Base-by-base conservation (phyloP, 2,797 vertebrate genomes). In the Lepidocolaptes lacrymiger region DNA sequence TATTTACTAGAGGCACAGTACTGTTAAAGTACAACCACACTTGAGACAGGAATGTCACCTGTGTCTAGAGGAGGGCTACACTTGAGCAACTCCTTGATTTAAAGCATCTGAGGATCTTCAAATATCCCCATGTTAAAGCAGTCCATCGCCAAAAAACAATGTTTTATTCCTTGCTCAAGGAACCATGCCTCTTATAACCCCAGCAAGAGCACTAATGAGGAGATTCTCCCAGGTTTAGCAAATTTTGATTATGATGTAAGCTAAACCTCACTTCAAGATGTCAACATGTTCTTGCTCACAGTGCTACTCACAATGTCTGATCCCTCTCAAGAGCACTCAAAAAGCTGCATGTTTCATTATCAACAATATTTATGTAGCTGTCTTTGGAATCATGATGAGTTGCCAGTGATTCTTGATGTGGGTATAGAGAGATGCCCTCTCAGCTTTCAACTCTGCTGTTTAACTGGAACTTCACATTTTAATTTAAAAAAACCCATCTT, bases 141-240 rank as follows among this genome's bases (percentile, higher is more conserved):
- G 15, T 27, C 20, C 8, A n/a, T 20, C 46, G 55, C 7, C 1
- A 7, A 91, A 32, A 78, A 4, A 0, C 15, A 76, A 1, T 34
- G 26, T 34, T 90, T 91, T 67, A 68, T 51, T 71, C 52, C 67
- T 82, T 37, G 72, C 32, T 54, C 27, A 62, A 19, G 28, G 7
- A 91, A 21, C 17, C 9, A 36, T 7, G 15, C 9, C 30, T 68
- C 24, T 64, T 11, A 8, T 36, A 84, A 89, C 6, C 5, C 17
- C 54, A 68, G 43, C 6, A 78, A 69, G 30, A 62, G 10, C 51
- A 37, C 10, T 52, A 17, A 89, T 26, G 7, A 66, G 20, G 41
- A 54, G 39, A 88, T 54, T 85, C 49, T 64, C 58, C 15, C 30
- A 68, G 28, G 7, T 75, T 41, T 22, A 84, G 22, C 14, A 54